Percentiles rank a stretch among this genome's conserved stretches.
Evolutionary conservation across 2,797 vertebrate species (phyloP).

Genomic region (Neosilurus hyrtlii): DNA sequence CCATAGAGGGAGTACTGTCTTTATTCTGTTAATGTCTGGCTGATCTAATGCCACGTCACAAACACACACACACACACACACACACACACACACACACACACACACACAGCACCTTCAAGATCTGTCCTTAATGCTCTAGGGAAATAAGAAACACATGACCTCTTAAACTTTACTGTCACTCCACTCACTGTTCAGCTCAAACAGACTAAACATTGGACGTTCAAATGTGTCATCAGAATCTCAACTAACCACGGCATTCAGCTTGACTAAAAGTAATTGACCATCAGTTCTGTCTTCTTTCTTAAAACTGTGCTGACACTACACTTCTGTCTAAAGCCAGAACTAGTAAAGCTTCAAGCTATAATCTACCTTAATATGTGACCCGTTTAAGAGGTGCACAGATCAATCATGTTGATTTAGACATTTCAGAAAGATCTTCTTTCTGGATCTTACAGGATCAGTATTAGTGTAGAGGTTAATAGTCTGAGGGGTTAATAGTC

Average conservation of each 20-base stretch:
- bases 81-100: conserved; percentile 26
- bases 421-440: conserved; percentile 4
- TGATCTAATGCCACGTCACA: conserved; percentile 40
- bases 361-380: not conserved
- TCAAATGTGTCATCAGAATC: conserved; percentile 28
- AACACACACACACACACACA: too few relatives aligned
- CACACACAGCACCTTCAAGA: not conserved
- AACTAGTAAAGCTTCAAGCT: conserved; percentile 18
- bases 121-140: conserved; percentile 21
- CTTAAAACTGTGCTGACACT: conserved; percentile 25
- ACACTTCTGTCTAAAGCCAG: conserved; percentile 20
- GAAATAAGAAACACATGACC: conserved; percentile 31
- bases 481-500: not conserved
- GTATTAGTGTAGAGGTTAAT: not conserved
- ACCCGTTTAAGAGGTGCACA: not conserved
- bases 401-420: not conserved
- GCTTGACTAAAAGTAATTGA: not conserved
- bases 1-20: conserved; percentile 18
- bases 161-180: conserved; percentile 12
- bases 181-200: not conserved
- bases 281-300: not conserved
- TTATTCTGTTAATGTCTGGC: conserved; percentile 37
- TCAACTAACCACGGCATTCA: not conserved
- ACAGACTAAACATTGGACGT: conserved; percentile 35
- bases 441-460: too few relatives aligned